Percentiles rank a stretch among this genome's conserved stretches.
phyloP scores from a whole-genome alignment of 35 echinoderm and acorn worm species.

The Lytechinus variegatus region DNA sequence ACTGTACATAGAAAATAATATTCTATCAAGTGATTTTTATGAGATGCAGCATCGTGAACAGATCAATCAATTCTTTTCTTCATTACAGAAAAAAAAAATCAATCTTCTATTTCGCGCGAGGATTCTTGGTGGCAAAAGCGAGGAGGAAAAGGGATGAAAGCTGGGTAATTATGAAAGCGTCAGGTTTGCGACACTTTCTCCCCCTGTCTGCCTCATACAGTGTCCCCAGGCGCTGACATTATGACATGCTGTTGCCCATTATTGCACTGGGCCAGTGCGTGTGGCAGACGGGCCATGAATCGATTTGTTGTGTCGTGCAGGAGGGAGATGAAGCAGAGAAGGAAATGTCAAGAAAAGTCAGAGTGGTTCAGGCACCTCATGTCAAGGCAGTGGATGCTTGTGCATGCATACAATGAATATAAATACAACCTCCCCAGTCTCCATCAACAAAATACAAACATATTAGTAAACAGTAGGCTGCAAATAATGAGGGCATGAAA shows the following conservation, averaged over 20 bases:
- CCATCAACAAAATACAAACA: not conserved
- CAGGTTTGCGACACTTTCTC: not conserved
- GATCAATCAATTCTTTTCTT: not conserved
- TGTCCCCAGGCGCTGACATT: constrained; percentile 24
- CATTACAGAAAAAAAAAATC: not conserved
- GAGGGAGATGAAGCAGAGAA: not conserved
- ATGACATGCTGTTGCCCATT: constrained; percentile 38
- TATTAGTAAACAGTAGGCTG: not conserved
- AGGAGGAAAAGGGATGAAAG: not conserved
- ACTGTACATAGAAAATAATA: too few species aligned
- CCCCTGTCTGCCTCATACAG: not conserved
- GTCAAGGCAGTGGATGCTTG: not conserved
- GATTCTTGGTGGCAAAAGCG: not conserved
- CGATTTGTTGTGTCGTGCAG: constrained; percentile 12
- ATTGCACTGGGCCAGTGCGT: constrained; percentile 22
- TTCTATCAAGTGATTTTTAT: too few species aligned
- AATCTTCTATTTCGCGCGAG: not conserved
- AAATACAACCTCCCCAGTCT: not conserved
- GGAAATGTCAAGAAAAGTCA: not conserved
- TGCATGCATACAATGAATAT: not conserved
- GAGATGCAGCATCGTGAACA: not conserved
- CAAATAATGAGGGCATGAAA: not conserved
- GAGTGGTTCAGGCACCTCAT: not conserved
- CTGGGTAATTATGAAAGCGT: not conserved
- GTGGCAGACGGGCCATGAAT: constrained; percentile 24